Conservation (phyloP, 1,140 invertebrate genomes). For the Potamilus streckersoni region DNA sequence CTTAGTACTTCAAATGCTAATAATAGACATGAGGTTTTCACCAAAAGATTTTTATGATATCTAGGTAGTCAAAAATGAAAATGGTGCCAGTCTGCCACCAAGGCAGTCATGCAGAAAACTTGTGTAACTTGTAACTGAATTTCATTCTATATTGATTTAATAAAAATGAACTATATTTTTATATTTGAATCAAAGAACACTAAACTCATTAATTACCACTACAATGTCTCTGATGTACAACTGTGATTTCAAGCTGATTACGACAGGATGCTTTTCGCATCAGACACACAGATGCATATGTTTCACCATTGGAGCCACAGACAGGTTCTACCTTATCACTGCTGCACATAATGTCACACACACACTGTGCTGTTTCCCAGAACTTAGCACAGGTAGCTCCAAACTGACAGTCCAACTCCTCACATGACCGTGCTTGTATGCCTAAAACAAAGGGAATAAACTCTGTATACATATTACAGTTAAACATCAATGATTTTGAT, state of each 20-base stretch:
- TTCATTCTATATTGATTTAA: too few relatives aligned
- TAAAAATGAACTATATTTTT: too few relatives aligned
- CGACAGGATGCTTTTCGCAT: constrained; percentile 14
- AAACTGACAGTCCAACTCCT: constrained; percentile 11
- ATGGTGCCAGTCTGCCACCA: too few relatives aligned
- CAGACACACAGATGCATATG: constrained; percentile 21
- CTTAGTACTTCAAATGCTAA: too few relatives aligned
- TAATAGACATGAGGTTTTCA: too few relatives aligned
- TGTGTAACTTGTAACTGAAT: too few relatives aligned
- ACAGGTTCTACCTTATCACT: background rate
- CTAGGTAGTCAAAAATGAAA: too few relatives aligned
- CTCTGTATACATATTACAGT: too few relatives aligned
- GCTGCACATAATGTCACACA: constrained; percentile 17
- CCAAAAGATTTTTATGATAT: too few relatives aligned
- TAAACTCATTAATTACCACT: constrained; percentile 6
- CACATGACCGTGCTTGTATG: constrained; percentile 8
- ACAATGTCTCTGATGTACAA: constrained; percentile 14
- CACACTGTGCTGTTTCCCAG: constrained; percentile 1
- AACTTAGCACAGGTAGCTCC: constrained; percentile 13
- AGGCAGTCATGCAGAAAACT: too few relatives aligned
- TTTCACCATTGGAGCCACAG: constrained; percentile 17
- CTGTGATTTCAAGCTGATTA: constrained; percentile 2
- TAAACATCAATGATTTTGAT: too few relatives aligned
- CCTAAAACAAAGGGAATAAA: constrained; percentile 6
- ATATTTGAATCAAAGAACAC: too few relatives aligned